phyloP scores from a whole-genome alignment of 1,140 invertebrate species.

The Trigoniulus corallinus region DNA sequence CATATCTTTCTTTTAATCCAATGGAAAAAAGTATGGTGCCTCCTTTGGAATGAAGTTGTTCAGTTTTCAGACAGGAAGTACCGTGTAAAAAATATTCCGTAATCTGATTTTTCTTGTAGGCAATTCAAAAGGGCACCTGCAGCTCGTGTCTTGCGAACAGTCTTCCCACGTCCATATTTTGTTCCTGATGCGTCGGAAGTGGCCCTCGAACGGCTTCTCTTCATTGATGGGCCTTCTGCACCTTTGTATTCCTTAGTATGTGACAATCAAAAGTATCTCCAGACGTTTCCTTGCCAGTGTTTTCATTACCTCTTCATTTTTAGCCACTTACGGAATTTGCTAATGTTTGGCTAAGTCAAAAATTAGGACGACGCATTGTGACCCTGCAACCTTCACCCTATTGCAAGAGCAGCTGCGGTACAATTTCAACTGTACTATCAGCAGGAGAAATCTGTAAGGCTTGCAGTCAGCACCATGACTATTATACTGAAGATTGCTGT shows the following conservation, averaged over 20 bases:
- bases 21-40: too few species aligned
- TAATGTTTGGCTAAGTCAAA: constrained; percentile 48
- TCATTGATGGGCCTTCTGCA: constrained; percentile 44
- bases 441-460: constrained; percentile 49
- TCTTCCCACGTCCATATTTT: constrained; percentile 40
- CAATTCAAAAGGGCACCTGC: constrained; percentile 49
- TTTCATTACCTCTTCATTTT: constrained; percentile 4
- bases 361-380: constrained; percentile 42
- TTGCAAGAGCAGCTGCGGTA: constrained; percentile 42
- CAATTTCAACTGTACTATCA: constrained; percentile 41
- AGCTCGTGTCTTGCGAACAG: constrained; percentile 39
- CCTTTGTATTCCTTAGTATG: constrained; percentile 37
- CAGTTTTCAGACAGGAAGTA: too few species aligned
- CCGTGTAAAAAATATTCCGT: too few species aligned
- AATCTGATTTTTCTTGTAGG: constrained; percentile 30
- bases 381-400: constrained; percentile 45
- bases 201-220: constrained; percentile 49
- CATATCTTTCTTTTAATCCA: too few species aligned
- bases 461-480: constrained; percentile 2
- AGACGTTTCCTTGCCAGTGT: constrained; percentile 3
- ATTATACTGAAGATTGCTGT: constrained; percentile 3
- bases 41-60: too few species aligned
- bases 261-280: not conserved
- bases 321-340: constrained; percentile 56
- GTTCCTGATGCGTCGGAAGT: constrained; percentile 37